These are phyloP conservation scores for Bufo gargarizans DNA, from an alignment of 2,113 vertebrate genomes.

Conservation along the genomic window DNA sequence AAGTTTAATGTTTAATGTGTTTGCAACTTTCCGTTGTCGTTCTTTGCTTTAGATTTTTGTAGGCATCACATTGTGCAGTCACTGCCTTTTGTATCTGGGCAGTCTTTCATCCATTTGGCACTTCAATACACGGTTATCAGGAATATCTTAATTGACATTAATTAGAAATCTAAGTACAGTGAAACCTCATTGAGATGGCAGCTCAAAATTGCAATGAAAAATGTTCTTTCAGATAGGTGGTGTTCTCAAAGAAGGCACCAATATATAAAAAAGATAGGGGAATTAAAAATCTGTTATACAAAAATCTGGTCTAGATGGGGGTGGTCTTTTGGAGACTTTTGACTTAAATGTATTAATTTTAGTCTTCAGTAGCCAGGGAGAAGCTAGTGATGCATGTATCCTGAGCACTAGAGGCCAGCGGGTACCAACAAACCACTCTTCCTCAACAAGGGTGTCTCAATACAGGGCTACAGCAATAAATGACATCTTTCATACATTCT, in stretches of 20 bases:
- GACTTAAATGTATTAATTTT: background rate
- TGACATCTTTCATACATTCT: no score
- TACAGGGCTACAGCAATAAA: background rate
- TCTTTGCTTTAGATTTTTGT: background rate
- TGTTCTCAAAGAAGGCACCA: no score
- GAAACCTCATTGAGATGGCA: background rate
- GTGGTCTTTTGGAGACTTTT: no score
- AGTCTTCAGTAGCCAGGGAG: background rate
- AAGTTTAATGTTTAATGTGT: conserved; percentile 30
- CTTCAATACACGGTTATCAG: background rate
- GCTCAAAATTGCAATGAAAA: no score
- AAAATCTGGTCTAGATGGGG: no score
- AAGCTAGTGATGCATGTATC: background rate
- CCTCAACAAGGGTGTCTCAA: background rate
- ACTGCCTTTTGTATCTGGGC: background rate
- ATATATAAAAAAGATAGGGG: no score
- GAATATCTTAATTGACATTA: conserved; percentile 7
- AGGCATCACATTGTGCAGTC: background rate
- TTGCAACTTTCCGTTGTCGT: background rate
- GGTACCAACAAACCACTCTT: background rate
- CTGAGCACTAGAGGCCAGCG: no score
- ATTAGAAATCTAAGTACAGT: background rate
- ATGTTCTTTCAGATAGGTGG: no score
- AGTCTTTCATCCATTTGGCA: background rate
- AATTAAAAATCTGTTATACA: no score